Evolutionary conservation across 2,113 vertebrate species (phyloP), one percentile per base, ranked within the genome.

Genomic region (Grus americana): DNA sequence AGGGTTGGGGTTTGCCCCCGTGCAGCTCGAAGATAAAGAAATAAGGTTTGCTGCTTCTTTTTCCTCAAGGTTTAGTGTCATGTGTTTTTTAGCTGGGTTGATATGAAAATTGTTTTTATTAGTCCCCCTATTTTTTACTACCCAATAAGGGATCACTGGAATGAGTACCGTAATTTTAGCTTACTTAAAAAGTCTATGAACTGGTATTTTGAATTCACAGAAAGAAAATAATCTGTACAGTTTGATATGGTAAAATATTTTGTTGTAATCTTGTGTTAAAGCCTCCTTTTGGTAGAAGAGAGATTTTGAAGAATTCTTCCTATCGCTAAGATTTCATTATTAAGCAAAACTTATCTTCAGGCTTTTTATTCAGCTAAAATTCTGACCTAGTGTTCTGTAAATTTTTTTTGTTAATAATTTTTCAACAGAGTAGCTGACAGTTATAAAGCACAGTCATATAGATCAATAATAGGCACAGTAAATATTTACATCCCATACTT

Each of bases 401-500:
- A 65, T 24, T 6, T 66, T 49, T 50, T 42, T 79, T 54, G n/a
- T n/a, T 90, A 20, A 66, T 82, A 34, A 3, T 74, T 91, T 95
- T 97, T 96, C 38, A 93, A 81, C 52, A 73, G 93, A 96, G 26
- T 55, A 90, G 85, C 36, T 17, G 36, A 29, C 13, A 85, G 42
- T 63, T 91, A 59, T 79, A 27, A 88, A 96, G 46, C 29, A 15
- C 34, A 74, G 17, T 72, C 86, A 75, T 84, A n/a, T 27, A 68
- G 26, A 70, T 38, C 52, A 58, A 38, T 19, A 88, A 85, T 74
- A 79, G 38, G 9, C 11, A 71, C 17, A 91, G 40, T 71, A 96
- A 93, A 95, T 96, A 75, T 16, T 94, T 96, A 57, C 3, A 44
- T 54, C 79, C 36, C 32, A 11, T 90, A 70, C 91, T 95, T 87